These are phyloP conservation scores for Heliothis virescens DNA, from an alignment of 1,140 invertebrate species.

Conservation along the genomic window DNA sequence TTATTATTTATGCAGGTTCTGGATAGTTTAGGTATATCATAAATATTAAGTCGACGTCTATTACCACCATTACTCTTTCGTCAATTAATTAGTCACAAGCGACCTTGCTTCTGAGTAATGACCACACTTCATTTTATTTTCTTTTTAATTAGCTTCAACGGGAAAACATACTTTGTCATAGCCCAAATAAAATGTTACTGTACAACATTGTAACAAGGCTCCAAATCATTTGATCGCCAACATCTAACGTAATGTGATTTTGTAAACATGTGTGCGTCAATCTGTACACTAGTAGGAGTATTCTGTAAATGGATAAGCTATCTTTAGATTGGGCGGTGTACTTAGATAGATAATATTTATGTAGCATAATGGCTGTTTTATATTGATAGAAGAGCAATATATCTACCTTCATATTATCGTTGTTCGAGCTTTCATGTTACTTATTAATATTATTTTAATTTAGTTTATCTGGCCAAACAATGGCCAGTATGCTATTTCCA, in stretches of 20 bases:
- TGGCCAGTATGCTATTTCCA: too few species aligned
- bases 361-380: constrained; percentile 52
- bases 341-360: constrained; percentile 46
- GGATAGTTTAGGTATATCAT: constrained; percentile 42
- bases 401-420: constrained; percentile 26
- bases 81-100: constrained; percentile 68
- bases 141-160: constrained; percentile 65
- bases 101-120: constrained; percentile 69
- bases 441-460: neutral
- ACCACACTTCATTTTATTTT: constrained; percentile 65
- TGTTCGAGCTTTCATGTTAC: constrained; percentile 7
- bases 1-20: neutral
- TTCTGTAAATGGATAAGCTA: constrained; percentile 53
- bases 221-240: constrained; percentile 10
- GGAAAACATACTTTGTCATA: constrained; percentile 47
- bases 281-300: constrained; percentile 47
- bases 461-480: too few species aligned
- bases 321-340: constrained; percentile 51
- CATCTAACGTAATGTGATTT: constrained; percentile 24
- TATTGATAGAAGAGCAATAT: constrained; percentile 40
- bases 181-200: constrained; percentile 24
- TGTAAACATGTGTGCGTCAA: constrained; percentile 38
- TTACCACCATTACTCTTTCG: constrained; percentile 65
- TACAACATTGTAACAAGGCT: constrained; percentile 20
- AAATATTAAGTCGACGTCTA: constrained; percentile 51